A percentile compares a stretch with the other conserved stretches of the same genome.
phyloP scores from a whole-genome alignment of 2,797 vertebrate genomes.

The Eleutherodactylus coqui region DNA sequence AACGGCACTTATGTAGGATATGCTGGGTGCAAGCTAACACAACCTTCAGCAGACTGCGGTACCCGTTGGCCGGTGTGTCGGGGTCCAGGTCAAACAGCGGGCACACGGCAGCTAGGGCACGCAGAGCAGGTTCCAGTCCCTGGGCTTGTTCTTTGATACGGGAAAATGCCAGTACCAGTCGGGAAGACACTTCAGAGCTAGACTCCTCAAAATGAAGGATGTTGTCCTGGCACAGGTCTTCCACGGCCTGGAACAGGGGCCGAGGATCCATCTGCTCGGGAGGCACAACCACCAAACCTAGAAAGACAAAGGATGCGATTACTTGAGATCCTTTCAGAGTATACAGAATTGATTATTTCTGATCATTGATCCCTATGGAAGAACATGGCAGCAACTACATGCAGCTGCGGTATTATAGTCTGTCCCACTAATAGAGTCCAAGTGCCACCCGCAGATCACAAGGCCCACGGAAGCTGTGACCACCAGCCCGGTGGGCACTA shows the following conservation, averaged over 20 bases:
- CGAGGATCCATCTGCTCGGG: constrained; percentile 85
- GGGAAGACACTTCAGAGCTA: constrained; percentile 76
- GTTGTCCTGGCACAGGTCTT: constrained; percentile 86
- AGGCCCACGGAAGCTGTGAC: no score
- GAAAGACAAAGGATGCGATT: background rate
- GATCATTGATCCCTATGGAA: no score
- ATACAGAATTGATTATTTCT: no score
- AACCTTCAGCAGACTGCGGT: constrained; percentile 90
- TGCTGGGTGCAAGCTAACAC: constrained; percentile 88
- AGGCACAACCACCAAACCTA: constrained; percentile 63
- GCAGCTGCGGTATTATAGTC: no score
- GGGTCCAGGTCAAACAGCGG: constrained; percentile 91
- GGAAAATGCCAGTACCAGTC: constrained; percentile 78
- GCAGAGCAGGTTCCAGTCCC: constrained; percentile 81
- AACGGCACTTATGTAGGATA: constrained; percentile 89
- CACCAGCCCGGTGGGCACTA: no score
- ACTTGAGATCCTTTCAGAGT: no score
- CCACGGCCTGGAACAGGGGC: constrained; percentile 83
- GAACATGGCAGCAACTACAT: no score
- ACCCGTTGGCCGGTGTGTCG: constrained; percentile 88
- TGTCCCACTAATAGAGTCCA: no score
- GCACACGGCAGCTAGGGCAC: constrained; percentile 79
- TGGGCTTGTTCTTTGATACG: constrained; percentile 83
- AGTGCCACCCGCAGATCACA: no score
- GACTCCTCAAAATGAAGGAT: constrained; percentile 79